These are phyloP conservation scores for Hydriomena furcata DNA, from an alignment of 2,888 invertebrate genomes.

Conservation along the genomic window DNA sequence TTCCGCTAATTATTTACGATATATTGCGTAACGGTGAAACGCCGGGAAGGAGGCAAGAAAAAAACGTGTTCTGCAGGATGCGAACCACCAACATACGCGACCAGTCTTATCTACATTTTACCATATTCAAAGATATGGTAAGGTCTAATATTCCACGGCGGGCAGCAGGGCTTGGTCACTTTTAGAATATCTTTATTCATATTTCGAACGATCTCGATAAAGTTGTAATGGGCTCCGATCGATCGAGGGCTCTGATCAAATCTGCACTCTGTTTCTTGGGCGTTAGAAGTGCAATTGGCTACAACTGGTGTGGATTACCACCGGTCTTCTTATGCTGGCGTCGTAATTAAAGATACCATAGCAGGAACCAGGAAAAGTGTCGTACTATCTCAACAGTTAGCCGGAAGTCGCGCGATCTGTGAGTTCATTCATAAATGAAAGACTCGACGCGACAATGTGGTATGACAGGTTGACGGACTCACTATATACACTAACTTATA, in stretches of 20 bases:
- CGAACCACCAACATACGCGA: conserved; percentile 57
- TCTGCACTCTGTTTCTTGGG: conserved; percentile 52
- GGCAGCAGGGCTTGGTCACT: conserved; percentile 58
- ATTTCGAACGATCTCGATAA: conserved; percentile 78
- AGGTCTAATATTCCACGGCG: conserved; percentile 53
- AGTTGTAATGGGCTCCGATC: conserved; percentile 68
- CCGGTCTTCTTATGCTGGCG: conserved; percentile 69
- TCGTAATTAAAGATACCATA: conserved; percentile 80
- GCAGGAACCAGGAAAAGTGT: conserved; percentile 83
- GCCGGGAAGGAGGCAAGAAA: conserved; percentile 79
- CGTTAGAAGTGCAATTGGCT: conserved; percentile 48
- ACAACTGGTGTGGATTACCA: conserved; percentile 32
- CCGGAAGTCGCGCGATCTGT: conserved; percentile 82
- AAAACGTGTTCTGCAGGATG: conserved; percentile 80
- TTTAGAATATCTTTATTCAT: conserved; percentile 81
- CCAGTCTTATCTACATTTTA: conserved; percentile 46
- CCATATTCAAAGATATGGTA: conserved; percentile 50
- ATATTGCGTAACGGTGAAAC: conserved; percentile 83
- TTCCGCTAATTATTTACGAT: conserved; percentile 84
- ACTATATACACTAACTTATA: conserved; percentile 54
- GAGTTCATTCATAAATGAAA: conserved; percentile 82
- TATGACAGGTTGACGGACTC: conserved; percentile 62
- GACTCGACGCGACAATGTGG: conserved; percentile 70
- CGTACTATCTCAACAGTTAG: conserved; percentile 83
- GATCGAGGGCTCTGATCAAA: conserved; percentile 44